Evolutionary conservation across 2,888 invertebrate genomes (phyloP).

Genomic region (Gymnoscelis rufifasciata): DNA sequence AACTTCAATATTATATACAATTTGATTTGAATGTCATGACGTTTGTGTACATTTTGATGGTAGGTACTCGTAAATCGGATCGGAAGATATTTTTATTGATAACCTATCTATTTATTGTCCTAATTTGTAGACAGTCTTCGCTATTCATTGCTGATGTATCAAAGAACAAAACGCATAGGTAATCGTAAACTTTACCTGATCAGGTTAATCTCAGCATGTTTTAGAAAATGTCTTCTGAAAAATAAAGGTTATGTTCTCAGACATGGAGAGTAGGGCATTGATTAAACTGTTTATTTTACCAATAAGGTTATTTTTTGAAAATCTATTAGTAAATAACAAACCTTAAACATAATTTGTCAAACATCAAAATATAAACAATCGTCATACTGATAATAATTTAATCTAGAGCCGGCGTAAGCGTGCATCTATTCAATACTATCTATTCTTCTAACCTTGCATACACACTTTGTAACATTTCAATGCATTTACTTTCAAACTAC

Average conservation of each 20-base stretch:
- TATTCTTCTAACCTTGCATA: slow-evolving; percentile 32
- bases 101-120: slow-evolving; percentile 7
- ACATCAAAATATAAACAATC: slow-evolving; percentile 21
- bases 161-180: neutral
- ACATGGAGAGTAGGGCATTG: no score
- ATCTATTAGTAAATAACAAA: no score
- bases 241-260: no score
- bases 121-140: neutral
- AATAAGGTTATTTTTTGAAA: no score
- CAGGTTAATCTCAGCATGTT: no score
- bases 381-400: slow-evolving; percentile 32
- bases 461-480: slow-evolving; percentile 47
- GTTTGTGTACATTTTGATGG: slow-evolving; percentile 13
- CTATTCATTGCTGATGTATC: neutral
- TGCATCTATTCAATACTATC: slow-evolving; percentile 41
- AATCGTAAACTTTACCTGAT: no score
- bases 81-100: neutral
- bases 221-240: no score
- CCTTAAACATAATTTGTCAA: neutral
- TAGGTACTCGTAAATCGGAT: neutral
- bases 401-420: slow-evolving; percentile 36
- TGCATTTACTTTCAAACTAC: slow-evolving; percentile 37
- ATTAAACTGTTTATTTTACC: no score
- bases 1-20: slow-evolving; percentile 48
- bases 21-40: slow-evolving; percentile 30